phyloP scores from a whole-genome alignment of 2,113 vertebrate species.

The Hassar affinis region DNA sequence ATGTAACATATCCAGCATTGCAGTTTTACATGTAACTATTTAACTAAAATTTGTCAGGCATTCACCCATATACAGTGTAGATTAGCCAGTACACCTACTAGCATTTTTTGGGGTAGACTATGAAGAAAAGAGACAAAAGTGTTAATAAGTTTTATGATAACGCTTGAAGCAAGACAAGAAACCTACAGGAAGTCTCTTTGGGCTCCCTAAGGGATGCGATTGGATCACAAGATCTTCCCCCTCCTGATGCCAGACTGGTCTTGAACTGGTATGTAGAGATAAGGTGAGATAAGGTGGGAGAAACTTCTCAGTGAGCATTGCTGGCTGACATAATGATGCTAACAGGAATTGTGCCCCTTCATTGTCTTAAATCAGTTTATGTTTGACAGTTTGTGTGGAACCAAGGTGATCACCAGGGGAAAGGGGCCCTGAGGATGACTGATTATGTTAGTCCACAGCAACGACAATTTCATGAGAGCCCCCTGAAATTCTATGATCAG shows the following conservation, averaged over 20 bases:
- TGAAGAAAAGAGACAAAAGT: too few relatives aligned
- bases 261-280: neutral
- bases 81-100: neutral
- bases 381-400: neutral
- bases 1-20: neutral
- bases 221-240: neutral
- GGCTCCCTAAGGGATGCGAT: neutral
- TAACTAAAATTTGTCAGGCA: neutral
- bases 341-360: neutral
- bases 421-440: too few relatives aligned
- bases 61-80: neutral
- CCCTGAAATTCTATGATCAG: too few relatives aligned
- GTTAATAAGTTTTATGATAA: neutral
- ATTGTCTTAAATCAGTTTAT: neutral
- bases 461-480: too few relatives aligned
- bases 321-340: neutral
- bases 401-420: neutral
- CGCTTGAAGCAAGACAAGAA: neutral
- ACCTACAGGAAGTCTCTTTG: neutral
- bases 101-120: neutral
- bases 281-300: neutral
- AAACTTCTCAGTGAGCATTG: neutral
- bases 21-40: neutral
- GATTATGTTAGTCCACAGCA: too few relatives aligned
- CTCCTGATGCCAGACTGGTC: neutral